Evolutionary conservation across 2,888 invertebrate genomes (phyloP).

Genomic region (Mayetiola destructor): DNA sequence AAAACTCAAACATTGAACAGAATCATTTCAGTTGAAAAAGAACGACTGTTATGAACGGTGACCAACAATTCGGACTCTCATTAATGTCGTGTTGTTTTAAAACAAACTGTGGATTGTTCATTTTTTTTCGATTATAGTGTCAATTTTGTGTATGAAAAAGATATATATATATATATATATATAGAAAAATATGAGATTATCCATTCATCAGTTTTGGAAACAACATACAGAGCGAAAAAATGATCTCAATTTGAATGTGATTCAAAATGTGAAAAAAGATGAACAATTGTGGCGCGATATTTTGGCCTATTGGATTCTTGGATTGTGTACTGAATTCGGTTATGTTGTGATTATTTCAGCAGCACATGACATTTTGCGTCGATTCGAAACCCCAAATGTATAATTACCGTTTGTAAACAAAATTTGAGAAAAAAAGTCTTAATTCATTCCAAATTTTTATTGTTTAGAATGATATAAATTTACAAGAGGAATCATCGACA

Average conservation of each 20-base stretch:
- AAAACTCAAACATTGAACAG: not conserved
- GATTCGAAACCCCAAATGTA: not conserved
- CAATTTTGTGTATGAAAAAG: too few relatives aligned
- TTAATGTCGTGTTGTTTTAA: too few relatives aligned
- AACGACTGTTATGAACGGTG: not conserved
- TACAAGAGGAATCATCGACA: not conserved
- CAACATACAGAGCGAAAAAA: not conserved
- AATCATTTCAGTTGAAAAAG: slow-evolving; percentile 9
- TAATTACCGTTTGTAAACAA: not conserved
- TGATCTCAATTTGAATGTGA: not conserved
- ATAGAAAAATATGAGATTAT: too few relatives aligned
- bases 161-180: too few relatives aligned
- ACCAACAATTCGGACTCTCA: not conserved
- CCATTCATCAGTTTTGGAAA: too few relatives aligned
- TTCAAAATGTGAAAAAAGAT: not conserved
- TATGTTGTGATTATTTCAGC: not conserved
- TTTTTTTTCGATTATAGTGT: too few relatives aligned
- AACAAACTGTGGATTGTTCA: too few relatives aligned
- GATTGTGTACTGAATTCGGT: not conserved
- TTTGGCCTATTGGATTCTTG: not conserved
- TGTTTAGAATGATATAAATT: not conserved
- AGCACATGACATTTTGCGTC: not conserved
- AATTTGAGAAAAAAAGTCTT: not conserved
- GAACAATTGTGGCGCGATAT: slow-evolving; percentile 7
- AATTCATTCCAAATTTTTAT: not conserved